phyloP scores from a whole-genome alignment of 2,888 invertebrate species.

The Amorpha juglandis region DNA sequence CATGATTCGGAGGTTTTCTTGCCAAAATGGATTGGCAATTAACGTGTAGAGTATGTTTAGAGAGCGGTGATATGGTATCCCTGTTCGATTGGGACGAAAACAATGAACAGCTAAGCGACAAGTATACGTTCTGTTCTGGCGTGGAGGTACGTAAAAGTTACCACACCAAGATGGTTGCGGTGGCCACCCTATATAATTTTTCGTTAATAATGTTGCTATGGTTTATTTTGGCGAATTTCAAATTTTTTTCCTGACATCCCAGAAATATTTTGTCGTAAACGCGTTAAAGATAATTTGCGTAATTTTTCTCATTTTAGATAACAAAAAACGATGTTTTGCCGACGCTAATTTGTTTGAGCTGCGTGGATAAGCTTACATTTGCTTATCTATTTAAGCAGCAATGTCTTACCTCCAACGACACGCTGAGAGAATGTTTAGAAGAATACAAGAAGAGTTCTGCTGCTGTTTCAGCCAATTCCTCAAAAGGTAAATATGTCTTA shows the following conservation, averaged over 20 bases:
- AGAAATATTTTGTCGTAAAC: constrained; percentile 41
- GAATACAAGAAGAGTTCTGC: constrained; percentile 75
- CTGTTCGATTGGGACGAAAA: constrained; percentile 84
- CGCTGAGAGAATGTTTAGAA: constrained; percentile 77
- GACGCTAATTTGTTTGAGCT: constrained; percentile 78
- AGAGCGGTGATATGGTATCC: constrained; percentile 81
- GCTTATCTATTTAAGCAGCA: constrained; percentile 81
- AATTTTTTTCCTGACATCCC: constrained; percentile 80
- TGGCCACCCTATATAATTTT: constrained; percentile 82
- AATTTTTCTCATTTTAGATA: constrained; percentile 60
- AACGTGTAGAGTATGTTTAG: constrained; percentile 80
- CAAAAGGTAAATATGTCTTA: constrained; percentile 55
- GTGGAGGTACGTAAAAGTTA: constrained; percentile 79
- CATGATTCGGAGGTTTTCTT: constrained; percentile 30
- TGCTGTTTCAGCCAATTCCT: constrained; percentile 55
- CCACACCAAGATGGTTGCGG: constrained; percentile 82
- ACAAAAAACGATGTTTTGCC: constrained; percentile 75
- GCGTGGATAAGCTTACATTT: constrained; percentile 77
- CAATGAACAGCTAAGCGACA: constrained; percentile 81
- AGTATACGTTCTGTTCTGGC: constrained; percentile 78
- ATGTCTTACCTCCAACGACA: constrained; percentile 77
- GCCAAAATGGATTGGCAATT: constrained; percentile 81
- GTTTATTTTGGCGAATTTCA: constrained; percentile 63
- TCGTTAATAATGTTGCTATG: constrained; percentile 82
- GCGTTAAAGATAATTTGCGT: constrained; percentile 4